These are phyloP conservation scores for Ctenodactylus gundi DNA, from an alignment of 2,113 vertebrate genomes.

Conservation along the genomic window DNA sequence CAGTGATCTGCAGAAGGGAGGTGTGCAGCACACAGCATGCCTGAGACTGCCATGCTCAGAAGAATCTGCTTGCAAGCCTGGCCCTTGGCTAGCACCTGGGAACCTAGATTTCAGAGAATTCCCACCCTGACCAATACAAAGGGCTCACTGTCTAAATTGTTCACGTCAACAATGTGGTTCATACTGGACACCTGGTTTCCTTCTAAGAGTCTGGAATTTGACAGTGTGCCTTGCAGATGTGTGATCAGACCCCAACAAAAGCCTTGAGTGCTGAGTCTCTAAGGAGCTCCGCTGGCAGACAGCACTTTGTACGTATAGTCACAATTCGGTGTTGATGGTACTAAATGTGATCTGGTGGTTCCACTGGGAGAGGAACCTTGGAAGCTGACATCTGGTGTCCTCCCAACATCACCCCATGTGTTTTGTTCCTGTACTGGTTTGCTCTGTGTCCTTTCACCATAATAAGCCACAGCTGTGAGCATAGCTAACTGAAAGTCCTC, in stretches of 20 bases:
- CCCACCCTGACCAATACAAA: background rate
- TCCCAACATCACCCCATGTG: background rate
- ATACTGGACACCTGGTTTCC: background rate
- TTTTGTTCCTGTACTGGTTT: background rate
- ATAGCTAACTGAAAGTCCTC: background rate
- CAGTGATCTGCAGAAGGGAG: slow-evolving; percentile 88
- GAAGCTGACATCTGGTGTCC: background rate
- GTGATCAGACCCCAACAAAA: background rate
- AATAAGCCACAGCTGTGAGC: background rate
- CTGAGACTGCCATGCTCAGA: background rate
- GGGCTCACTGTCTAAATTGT: background rate
- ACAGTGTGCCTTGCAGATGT: background rate
- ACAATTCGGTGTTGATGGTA: background rate
- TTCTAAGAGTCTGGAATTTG: background rate
- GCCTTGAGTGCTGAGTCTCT: background rate
- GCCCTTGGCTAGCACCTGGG: background rate
- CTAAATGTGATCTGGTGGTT: background rate
- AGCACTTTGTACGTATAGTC: background rate
- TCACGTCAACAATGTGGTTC: background rate
- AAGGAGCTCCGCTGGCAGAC: background rate
- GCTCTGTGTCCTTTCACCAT: background rate
- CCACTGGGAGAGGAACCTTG: background rate
- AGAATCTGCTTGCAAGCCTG: background rate
- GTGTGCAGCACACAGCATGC: background rate
- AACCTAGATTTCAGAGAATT: background rate